phyloP scores from a whole-genome alignment of 1,140 invertebrate genomes.

The Cecropterus lyciades region DNA sequence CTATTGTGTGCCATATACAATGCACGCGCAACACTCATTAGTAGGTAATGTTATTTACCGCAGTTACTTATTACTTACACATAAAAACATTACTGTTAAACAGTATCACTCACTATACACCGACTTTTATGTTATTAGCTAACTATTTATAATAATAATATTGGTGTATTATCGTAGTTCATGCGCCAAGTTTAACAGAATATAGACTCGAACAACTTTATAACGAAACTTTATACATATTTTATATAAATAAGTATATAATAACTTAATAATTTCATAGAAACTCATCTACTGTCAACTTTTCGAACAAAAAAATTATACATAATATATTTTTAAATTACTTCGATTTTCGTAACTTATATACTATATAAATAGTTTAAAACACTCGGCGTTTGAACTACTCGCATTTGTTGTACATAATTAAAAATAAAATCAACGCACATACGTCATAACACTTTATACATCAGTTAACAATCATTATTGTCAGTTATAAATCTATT shows the following conservation, averaged over 20 bases:
- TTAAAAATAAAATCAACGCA: slow-evolving; percentile 69
- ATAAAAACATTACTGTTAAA: slow-evolving; percentile 78
- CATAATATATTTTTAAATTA: slow-evolving; percentile 7
- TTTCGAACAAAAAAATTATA: slow-evolving; percentile 1
- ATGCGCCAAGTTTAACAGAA: slow-evolving; percentile 60
- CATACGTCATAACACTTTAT: slow-evolving; percentile 80
- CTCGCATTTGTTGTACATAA: slow-evolving; percentile 60
- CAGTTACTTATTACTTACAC: slow-evolving; percentile 70
- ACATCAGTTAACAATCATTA: slow-evolving; percentile 84
- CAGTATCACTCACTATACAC: slow-evolving; percentile 78
- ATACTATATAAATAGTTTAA: slow-evolving; percentile 17
- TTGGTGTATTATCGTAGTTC: slow-evolving; percentile 75
- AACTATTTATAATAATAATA: slow-evolving; percentile 62
- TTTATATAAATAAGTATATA: no score
- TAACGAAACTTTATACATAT: no score
- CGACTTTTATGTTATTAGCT: slow-evolving; percentile 69
- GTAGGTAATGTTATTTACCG: slow-evolving; percentile 56
- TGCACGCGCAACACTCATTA: slow-evolving; percentile 74
- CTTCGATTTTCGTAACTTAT: slow-evolving; percentile 4
- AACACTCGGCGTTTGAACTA: slow-evolving; percentile 70
- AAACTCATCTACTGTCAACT: no score
- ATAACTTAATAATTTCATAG: no score
- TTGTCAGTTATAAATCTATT: slow-evolving; percentile 84
- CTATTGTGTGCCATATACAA: slow-evolving; percentile 79
- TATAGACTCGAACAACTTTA: background rate